Conservation (phyloP, 2,113 vertebrate species). For the Nycticryphes semicollaris region DNA sequence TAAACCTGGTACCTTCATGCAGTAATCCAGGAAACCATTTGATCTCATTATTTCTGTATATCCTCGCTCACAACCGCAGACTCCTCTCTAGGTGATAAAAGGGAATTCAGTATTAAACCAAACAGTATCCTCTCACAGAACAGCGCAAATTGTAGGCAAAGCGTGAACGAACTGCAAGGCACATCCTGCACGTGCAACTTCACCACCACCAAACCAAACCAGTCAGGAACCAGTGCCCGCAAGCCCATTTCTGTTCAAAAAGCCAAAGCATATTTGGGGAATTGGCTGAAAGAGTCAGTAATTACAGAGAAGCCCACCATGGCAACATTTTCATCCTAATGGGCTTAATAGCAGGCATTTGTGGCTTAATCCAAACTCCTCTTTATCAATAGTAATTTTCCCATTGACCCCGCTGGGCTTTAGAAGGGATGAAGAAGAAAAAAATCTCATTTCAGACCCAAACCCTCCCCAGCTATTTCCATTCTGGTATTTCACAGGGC, state of each 20-base stretch:
- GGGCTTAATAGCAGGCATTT: neutral
- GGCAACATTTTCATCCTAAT: neutral
- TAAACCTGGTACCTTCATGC: conserved; percentile 90
- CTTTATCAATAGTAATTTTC: neutral
- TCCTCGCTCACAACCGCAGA: conserved; percentile 93
- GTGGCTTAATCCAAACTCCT: neutral
- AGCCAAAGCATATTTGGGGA: neutral
- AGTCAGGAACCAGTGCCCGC: neutral
- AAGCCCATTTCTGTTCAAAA: neutral
- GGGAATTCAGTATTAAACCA: conserved; percentile 16
- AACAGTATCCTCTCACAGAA: neutral
- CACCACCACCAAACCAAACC: neutral
- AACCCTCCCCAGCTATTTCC: neutral
- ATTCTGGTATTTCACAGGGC: neutral
- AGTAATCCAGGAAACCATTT: conserved; percentile 96
- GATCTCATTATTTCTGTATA: conserved; percentile 96
- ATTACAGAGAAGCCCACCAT: neutral
- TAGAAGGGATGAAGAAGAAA: neutral
- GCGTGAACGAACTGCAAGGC: neutral
- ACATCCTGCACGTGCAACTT: neutral
- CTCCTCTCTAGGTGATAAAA: conserved; percentile 82
- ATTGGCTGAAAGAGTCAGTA: neutral
- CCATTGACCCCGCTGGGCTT: neutral
- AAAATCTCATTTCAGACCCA: neutral
- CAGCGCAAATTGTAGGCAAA: neutral